Evolutionary conservation across 2,888 invertebrate species (phyloP), one percentile per base, ranked within the genome.

Genomic region (Eilema sororculum): DNA sequence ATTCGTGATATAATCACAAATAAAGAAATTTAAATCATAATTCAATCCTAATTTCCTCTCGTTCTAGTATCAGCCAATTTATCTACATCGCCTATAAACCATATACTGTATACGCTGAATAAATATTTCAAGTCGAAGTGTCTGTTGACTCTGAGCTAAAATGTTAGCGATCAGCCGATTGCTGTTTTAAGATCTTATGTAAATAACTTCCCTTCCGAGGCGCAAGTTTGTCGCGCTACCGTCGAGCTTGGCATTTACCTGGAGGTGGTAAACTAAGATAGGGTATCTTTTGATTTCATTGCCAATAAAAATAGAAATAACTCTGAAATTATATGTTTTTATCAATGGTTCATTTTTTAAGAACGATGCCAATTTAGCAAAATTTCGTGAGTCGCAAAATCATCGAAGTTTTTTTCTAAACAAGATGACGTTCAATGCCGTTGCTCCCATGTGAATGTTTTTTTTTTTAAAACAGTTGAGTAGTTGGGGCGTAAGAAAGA

Each of bases 171-270:
- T 92, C 90, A 88, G 82, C 77, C 87, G 88, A 91, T 91, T 91
- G 92, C 89, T 90, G 90, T 90, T 91, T 90, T 92, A 91, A 92
- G 91, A 91, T 91, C 91, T 91, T 91, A 91, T 91, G 91, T 89
- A 92, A 92, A 92, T 91, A 89, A 77, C 86, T 86, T 84, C 79
- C 73, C 85, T 84, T 84, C 84, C 80, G 78, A 86, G 87, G 86
- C 84, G 72, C 84, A 85, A 90, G 88, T 90, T 90, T 90, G 88
- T 89, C 88, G 87, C 82, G 84, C 84, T 85, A 81, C 83, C 83
- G 84, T 81, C 79, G 83, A 81, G 77, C 79, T 73, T 77, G 81
- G 87, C 82, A 88, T 86, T 83, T 76, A 69, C 59, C n/a, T 63
- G 65, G 74, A 71, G 22, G 52, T 64, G 6, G 12, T n/a, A 67